phyloP scores from a whole-genome alignment of 2,113 vertebrate species.

The Cyphomyrus discorhynchus region DNA sequence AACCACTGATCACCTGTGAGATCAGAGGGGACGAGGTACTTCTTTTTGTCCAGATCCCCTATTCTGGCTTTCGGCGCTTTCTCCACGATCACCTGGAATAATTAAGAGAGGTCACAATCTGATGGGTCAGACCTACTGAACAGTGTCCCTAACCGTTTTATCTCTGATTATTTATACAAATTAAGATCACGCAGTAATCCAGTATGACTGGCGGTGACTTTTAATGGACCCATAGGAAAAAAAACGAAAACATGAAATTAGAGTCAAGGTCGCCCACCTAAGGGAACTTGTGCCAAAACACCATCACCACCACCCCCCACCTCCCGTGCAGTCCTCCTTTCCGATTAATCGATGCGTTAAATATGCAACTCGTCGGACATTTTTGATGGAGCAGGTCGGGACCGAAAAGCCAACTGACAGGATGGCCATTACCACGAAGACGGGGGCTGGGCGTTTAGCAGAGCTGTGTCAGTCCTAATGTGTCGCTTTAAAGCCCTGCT shows the following conservation, averaged over 20 bases:
- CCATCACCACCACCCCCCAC: neutral
- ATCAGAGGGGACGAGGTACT: constrained; percentile 86
- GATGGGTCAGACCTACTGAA: neutral
- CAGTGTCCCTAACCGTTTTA: neutral
- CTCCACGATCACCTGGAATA: constrained; percentile 79
- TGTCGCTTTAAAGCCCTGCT: neutral
- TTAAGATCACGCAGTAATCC: neutral
- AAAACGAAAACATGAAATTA: neutral
- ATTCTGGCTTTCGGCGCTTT: constrained; percentile 90
- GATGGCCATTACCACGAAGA: neutral
- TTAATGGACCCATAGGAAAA: neutral
- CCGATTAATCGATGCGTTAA: neutral
- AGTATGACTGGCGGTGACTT: neutral
- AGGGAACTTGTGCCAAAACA: neutral
- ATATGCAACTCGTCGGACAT: neutral
- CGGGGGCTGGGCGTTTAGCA: neutral
- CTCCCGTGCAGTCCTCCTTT: neutral
- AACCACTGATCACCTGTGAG: constrained; percentile 69
- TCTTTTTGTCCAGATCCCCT: constrained; percentile 92
- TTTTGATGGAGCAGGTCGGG: neutral
- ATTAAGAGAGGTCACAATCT: constrained; percentile 5
- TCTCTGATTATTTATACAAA: neutral
- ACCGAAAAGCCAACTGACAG: neutral
- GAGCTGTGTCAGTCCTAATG: neutral
- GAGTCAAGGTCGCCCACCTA: neutral